Evolutionary conservation across 2,113 vertebrate species (phyloP).

Genomic region (Sturnus vulgaris): DNA sequence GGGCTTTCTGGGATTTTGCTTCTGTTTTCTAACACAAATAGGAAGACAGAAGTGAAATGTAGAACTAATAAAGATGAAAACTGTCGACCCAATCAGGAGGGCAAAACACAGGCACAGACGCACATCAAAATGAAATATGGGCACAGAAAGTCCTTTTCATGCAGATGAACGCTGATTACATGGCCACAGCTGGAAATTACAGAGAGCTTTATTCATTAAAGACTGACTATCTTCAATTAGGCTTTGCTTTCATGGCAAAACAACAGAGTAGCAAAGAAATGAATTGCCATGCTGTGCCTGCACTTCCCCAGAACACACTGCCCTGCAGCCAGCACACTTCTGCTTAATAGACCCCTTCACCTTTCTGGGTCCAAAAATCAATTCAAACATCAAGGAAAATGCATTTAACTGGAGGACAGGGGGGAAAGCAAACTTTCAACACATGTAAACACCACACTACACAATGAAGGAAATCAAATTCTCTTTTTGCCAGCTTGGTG

Average conservation of each 20-base stretch:
- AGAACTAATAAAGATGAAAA: slow-evolving; percentile 37
- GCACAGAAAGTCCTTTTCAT: slow-evolving; percentile 25
- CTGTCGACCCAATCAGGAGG: slow-evolving; percentile 1
- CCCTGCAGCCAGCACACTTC: background rate
- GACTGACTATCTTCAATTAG: slow-evolving; percentile 26
- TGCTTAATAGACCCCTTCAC: background rate
- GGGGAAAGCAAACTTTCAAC: background rate
- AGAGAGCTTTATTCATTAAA: slow-evolving; percentile 59
- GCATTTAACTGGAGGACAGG: background rate
- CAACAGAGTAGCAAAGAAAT: background rate
- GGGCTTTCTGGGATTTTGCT: background rate
- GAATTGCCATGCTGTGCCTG: background rate
- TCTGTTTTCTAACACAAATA: background rate
- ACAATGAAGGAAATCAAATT: background rate
- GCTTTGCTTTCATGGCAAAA: background rate
- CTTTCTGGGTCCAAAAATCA: background rate
- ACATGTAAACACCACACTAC: background rate
- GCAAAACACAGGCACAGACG: slow-evolving; percentile 46
- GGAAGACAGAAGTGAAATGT: slow-evolving; percentile 4
- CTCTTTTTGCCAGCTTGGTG: background rate
- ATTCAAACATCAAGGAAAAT: background rate
- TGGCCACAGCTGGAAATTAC: slow-evolving; percentile 56
- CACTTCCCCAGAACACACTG: background rate
- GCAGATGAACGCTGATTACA: slow-evolving; percentile 37
- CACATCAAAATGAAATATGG: slow-evolving; percentile 43